These are phyloP conservation scores for Beris chalybata DNA, from an alignment of 2,888 invertebrate species.

Conservation along the genomic window DNA sequence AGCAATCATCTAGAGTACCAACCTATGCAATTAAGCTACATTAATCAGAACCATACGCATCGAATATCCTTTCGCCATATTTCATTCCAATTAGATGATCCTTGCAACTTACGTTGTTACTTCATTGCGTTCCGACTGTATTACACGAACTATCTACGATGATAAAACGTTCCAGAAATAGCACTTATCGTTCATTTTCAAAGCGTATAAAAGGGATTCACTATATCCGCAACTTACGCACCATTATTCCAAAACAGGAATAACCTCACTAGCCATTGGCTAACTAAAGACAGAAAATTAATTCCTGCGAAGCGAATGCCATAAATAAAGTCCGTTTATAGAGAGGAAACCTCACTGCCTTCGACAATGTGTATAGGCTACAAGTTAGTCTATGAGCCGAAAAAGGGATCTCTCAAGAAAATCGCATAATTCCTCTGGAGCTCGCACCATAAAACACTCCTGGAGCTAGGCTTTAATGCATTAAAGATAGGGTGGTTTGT, in stretches of 20 bases:
- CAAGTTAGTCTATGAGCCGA: conserved; percentile 9
- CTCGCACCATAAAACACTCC: conserved; percentile 31
- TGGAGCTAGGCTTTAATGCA: conserved; percentile 32
- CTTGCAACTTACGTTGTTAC: not conserved
- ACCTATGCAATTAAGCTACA: too few relatives aligned
- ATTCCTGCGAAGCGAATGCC: conserved; percentile 27
- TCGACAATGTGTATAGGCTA: conserved; percentile 9
- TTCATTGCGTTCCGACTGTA: not conserved
- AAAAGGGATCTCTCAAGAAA: conserved; percentile 29
- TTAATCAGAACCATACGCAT: conserved; percentile 13
- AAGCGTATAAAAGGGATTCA: conserved; percentile 17
- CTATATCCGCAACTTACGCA: conserved; percentile 25
- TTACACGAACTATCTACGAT: conserved; percentile 17
- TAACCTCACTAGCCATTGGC: conserved; percentile 20
- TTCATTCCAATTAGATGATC: conserved; percentile 9
- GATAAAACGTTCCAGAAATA: conserved; percentile 29
- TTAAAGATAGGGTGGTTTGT: conserved; percentile 36
- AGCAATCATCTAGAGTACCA: too few relatives aligned
- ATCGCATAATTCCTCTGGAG: conserved; percentile 30
- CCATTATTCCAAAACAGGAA: conserved; percentile 26
- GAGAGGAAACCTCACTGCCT: conserved; percentile 2
- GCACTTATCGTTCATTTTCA: conserved; percentile 29
- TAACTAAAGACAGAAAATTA: conserved; percentile 30
- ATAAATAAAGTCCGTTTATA: conserved; percentile 27
- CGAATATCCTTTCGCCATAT: conserved; percentile 23